Evolutionary conservation across 2,888 invertebrate species (phyloP).

Genomic region (Dynastes hyllus): DNA sequence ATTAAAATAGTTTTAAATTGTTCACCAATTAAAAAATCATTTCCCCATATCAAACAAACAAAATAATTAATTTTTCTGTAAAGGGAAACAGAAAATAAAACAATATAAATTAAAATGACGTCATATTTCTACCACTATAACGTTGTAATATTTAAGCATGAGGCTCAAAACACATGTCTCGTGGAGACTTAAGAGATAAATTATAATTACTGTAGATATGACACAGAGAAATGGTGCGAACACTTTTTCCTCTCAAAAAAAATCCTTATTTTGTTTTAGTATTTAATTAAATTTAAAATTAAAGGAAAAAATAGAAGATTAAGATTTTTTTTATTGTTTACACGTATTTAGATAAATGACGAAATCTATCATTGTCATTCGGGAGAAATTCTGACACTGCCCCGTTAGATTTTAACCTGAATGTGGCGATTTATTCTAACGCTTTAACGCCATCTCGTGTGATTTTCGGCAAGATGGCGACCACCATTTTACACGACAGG

Average conservation of each 20-base stretch:
- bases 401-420: conserved; percentile 55
- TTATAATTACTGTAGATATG: not conserved
- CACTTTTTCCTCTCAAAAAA: conserved; percentile 1
- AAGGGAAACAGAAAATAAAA: conserved; percentile 52
- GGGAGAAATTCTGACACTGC: conserved; percentile 57
- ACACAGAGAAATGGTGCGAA: conserved; percentile 14
- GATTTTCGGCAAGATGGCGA: conserved; percentile 59
- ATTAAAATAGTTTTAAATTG: not conserved
- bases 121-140: conserved; percentile 63
- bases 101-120: conserved; percentile 37
- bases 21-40: not conserved
- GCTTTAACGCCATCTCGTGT: conserved; percentile 69
- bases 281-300: conserved; percentile 7
- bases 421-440: conserved; percentile 68
- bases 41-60: conserved; percentile 58
- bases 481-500: conserved; percentile 70
- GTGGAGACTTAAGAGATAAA: conserved; percentile 3
- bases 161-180: conserved; percentile 51
- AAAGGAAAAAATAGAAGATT: not conserved
- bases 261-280: conserved; percentile 13
- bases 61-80: conserved; percentile 56
- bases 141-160: conserved; percentile 58
- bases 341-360: conserved; percentile 20
- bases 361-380: conserved; percentile 10
- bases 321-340: conserved; percentile 23